These are phyloP conservation scores for Lottia scabra DNA, from an alignment of 2,888 invertebrate species.

Conservation along the genomic window DNA sequence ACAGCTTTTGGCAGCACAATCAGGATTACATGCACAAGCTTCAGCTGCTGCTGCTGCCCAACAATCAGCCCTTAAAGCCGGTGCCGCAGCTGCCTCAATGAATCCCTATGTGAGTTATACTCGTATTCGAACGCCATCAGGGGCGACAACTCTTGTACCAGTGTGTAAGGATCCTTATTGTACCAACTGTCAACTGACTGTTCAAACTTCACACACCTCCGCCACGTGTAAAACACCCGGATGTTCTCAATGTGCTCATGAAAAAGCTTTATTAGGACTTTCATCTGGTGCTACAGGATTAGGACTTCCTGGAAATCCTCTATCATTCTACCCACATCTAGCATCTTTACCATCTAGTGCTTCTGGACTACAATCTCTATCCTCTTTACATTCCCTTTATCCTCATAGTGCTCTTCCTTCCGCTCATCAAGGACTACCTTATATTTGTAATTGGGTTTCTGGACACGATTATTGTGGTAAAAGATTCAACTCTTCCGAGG, in stretches of 20 bases:
- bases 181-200: slow-evolving; percentile 91
- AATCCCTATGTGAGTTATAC: slow-evolving; percentile 91
- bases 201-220: slow-evolving; percentile 74
- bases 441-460: slow-evolving; percentile 94
- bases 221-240: slow-evolving; percentile 88
- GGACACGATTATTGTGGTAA: slow-evolving; percentile 90
- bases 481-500: slow-evolving; percentile 91
- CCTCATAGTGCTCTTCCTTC: slow-evolving; percentile 48
- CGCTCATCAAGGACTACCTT: slow-evolving; percentile 56
- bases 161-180: slow-evolving; percentile 97
- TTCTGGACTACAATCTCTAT: slow-evolving; percentile 52
- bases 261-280: slow-evolving; percentile 69
- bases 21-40: background rate
- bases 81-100: slow-evolving; percentile 75
- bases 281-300: slow-evolving; percentile 36
- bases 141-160: slow-evolving; percentile 84
- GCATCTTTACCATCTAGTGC: slow-evolving; percentile 46
- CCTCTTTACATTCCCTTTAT: slow-evolving; percentile 45
- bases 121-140: slow-evolving; percentile 90
- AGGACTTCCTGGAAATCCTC: slow-evolving; percentile 48
- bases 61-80: slow-evolving; percentile 64
- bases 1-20: background rate
- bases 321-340: slow-evolving; percentile 50
- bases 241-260: slow-evolving; percentile 95
- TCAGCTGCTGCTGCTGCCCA: slow-evolving; percentile 43